Percentiles rank a stretch among this genome's conserved stretches.
These are phyloP conservation scores for Phenganax marumi DNA, from an alignment of 92 coral and sea anemone species.

Conservation along the genomic window DNA sequence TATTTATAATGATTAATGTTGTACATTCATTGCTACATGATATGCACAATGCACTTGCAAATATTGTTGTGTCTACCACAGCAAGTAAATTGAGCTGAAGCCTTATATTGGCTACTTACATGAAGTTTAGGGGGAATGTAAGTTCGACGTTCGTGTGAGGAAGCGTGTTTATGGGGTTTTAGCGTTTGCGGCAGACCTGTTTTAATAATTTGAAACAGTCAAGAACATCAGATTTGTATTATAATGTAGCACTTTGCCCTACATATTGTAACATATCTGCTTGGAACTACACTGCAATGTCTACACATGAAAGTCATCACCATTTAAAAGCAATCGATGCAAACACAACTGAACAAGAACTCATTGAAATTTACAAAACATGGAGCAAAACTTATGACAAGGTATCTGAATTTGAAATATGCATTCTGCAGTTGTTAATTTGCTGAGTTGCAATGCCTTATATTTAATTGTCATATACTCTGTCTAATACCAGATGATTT, in stretches of 20 bases:
- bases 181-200: too few species aligned
- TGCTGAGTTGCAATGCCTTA: neutral
- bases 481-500: neutral
- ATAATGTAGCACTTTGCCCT: neutral
- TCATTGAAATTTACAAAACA: slow-evolving; percentile 58
- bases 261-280: neutral
- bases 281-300: neutral
- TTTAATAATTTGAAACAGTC: neutral
- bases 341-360: slow-evolving; percentile 37
- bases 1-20: too few species aligned
- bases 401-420: slow-evolving; percentile 32
- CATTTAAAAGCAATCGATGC: slow-evolving; percentile 22
- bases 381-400: slow-evolving; percentile 60
- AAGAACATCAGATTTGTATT: neutral
- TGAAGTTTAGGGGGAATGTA: neutral
- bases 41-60: too few species aligned
- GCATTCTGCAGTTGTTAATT: neutral
- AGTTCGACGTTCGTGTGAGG: too few species aligned
- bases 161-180: too few species aligned
- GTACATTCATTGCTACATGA: too few species aligned
- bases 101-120: neutral
- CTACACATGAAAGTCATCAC: slow-evolving; percentile 24
- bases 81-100: neutral
- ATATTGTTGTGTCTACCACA: too few species aligned
- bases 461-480: neutral